Evolutionary conservation across 2,113 vertebrate species (phyloP), one percentile per base, ranked within the genome.

Genomic region (Tupaia tana): DNA sequence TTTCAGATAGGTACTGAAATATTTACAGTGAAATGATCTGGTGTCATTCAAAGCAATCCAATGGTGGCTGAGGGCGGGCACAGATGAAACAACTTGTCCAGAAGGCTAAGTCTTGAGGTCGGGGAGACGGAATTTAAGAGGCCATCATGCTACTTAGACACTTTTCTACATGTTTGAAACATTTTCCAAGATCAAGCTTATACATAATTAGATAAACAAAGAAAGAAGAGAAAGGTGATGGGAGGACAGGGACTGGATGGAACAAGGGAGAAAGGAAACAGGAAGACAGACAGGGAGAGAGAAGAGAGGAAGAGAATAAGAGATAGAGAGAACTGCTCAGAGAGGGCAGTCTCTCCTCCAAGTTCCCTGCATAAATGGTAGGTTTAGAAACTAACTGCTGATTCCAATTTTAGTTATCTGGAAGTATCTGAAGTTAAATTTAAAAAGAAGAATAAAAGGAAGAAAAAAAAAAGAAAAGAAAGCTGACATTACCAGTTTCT

Each of bases 171-270:
- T 61, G 34, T 58, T 79, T 89, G 58, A 73, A 27, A 86, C 43
- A 43, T 24, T 80, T 85, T 91, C 6, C n/a, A 31, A 54, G 59
- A 81, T 81, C 63, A 88, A 88, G 29, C 31, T 54, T 93, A 29
- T 86, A 86, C 95, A 19, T 43, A 71, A 91, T 81, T 20, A 74
- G 4, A 59, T 77, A 88, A 67, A 29, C 13, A 63, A 86, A 31
- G 31, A 63, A n/a, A 29, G 8, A 13, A 29, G 7, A 34, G 4
- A 73, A 13, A n/a, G 15, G 11, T 29, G 25, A 27, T 27, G 34
- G 4, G 4, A 18, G 19, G 14, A 6, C 7, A 7, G 56, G 4
- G 22, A 52, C 4, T 11, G 31, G 6, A 16, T 7, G 20, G 3
- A 22, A 12, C 15, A 29, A 78, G 63, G 69, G 73, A 52, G 19